A percentile compares a stretch with the other conserved stretches of the same genome.
These are phyloP conservation scores for Bicyclus anynana DNA, from an alignment of 1,140 invertebrate species.

Conservation along the genomic window DNA sequence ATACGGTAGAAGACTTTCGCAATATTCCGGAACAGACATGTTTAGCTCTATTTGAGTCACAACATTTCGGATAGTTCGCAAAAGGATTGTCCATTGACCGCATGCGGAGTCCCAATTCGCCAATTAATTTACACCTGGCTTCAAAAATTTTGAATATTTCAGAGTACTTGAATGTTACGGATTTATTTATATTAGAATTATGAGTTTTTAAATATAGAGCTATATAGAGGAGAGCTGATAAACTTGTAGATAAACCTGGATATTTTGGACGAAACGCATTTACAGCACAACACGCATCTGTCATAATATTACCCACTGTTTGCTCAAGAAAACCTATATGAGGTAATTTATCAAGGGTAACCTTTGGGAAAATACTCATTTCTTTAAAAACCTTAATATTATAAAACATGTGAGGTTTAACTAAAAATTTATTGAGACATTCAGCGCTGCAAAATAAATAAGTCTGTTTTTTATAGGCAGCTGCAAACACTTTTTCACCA, in stretches of 20 bases:
- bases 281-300: constrained; percentile 71
- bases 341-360: constrained; percentile 70
- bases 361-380: constrained; percentile 44
- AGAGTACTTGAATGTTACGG: constrained; percentile 50
- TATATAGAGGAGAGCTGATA: constrained; percentile 74
- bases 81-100: constrained; percentile 69
- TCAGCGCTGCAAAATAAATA: constrained; percentile 77
- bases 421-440: constrained; percentile 75
- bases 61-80: constrained; percentile 60
- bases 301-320: constrained; percentile 71
- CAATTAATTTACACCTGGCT: constrained; percentile 53
- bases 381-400: constrained; percentile 65
- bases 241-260: constrained; percentile 67
- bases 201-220: constrained; percentile 77
- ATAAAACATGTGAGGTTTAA: constrained; percentile 62
- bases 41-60: constrained; percentile 9
- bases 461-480: constrained; percentile 57
- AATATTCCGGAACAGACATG: constrained; percentile 23
- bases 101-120: constrained; percentile 56
- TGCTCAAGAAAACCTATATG: constrained; percentile 78
- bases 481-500: constrained; percentile 62
- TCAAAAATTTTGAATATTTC: constrained; percentile 56
- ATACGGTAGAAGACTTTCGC: constrained; percentile 16
- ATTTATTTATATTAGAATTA: constrained; percentile 48
- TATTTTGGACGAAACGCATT: constrained; percentile 77